Evolutionary conservation across 1,140 invertebrate genomes (phyloP).

Genomic region (Uloborus diversus): DNA sequence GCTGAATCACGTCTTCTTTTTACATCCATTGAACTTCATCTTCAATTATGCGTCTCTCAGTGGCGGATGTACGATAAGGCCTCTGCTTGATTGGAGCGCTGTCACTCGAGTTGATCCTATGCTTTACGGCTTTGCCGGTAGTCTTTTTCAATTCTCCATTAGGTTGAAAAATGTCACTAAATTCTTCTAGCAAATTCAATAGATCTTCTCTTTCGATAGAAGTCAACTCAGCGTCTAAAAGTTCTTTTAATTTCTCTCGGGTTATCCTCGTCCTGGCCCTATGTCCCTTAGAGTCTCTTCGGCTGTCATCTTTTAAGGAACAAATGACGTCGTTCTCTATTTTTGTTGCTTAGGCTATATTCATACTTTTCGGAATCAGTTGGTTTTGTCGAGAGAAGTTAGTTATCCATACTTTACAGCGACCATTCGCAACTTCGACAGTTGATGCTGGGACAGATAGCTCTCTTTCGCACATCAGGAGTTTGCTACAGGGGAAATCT

Average conservation of each 20-base stretch:
- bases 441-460: background rate
- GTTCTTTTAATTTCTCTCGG: background rate
- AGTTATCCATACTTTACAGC: background rate
- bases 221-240: background rate
- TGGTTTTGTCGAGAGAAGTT: background rate
- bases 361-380: background rate
- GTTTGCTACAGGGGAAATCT: background rate
- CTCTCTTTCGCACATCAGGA: background rate
- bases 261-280: background rate
- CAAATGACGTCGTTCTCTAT: background rate
- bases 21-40: no score
- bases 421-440: background rate
- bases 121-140: slow-evolving; percentile 27
- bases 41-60: no score
- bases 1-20: no score
- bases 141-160: background rate
- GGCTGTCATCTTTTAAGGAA: background rate
- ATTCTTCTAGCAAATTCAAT: slow-evolving; percentile 5
- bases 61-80: no score
- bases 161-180: background rate
- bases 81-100: no score
- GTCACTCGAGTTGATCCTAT: slow-evolving; percentile 61
- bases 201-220: background rate
- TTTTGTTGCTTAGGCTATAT: background rate
- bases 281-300: background rate